Conservation (phyloP, 2,113 vertebrate genomes). For the Dipodomys ordii region DNA sequence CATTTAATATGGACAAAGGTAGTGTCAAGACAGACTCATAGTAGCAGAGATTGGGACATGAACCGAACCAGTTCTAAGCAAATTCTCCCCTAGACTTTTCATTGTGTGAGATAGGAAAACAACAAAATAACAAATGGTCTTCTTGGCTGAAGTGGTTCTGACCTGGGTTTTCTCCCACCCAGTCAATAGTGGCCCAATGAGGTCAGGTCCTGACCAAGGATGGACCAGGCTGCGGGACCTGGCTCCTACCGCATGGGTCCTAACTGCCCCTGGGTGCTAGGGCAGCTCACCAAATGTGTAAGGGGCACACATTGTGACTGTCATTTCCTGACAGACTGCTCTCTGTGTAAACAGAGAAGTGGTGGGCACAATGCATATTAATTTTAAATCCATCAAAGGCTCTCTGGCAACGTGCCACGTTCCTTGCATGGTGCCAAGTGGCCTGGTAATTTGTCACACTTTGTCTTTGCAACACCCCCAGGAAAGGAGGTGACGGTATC, state of each 20-base stretch:
- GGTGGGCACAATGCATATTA: not conserved
- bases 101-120: no score
- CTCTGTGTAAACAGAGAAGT: not conserved
- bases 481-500: rapidly evolving
- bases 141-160: not conserved
- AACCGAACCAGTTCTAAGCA: not conserved
- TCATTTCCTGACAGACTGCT: not conserved
- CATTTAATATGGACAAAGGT: not conserved
- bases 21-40: no score
- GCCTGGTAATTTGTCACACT: rapidly evolving
- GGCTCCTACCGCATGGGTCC: no score
- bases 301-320: not conserved
- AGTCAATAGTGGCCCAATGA: not conserved
- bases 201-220: not conserved
- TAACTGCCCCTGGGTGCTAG: not conserved
- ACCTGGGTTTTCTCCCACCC: not conserved
- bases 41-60: not conserved
- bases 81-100: not conserved
- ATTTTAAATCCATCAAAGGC: not conserved
- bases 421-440: not conserved
- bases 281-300: no score
- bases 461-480: not conserved
- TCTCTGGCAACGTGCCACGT: not conserved
- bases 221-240: not conserved
- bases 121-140: no score